Base-by-base conservation (phyloP, 2,113 vertebrate species). In the Anseranas semipalmata region DNA sequence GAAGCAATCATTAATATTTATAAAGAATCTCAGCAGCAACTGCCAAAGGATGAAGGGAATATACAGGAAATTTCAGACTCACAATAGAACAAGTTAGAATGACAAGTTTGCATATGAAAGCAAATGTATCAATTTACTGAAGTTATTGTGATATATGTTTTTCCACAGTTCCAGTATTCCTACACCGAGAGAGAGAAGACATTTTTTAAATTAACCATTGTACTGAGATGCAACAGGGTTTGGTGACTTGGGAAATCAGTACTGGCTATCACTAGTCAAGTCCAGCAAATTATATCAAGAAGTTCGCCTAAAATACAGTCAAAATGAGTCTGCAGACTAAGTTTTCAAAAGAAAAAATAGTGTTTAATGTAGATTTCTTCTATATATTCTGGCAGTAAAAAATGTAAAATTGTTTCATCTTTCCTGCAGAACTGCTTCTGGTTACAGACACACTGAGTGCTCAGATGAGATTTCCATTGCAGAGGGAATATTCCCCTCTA, bases 1-100 rank as follows among this genome's bases (percentile, higher is more conserved):
- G 84, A 95, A 91, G 14, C 30, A 89, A 48, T 35, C 65, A 75
- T 93, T 89, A 96, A 93, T 93, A 96, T 96, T 94, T 85, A 96
- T 62, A 53, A 87, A 89, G 73, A 90, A 85, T 21, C 48, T 87
- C 87, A 74, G 71, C 76, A 75, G 89, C 70, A 79, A 39, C 77
- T 85, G 80, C 48, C 76, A 89, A 87, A 93, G 27, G 33, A 92
- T 87, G 52, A 81, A 85, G 84, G 21, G 53, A 85, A 87, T 75
- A 50, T 88, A 90, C 30, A 71, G 35, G 41, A 92, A 85, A 72
- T 66, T 89, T 96, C 56, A 72, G 65, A 72, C 30, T 75, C 75
- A 35, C 18, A 85, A 56, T 93, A 85, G 85, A 91, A 75, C 15
- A 85, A 85, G 32, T 77, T 65, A 75, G 33, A 92, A 90, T 41